Evolutionary conservation across 2,113 vertebrate species (phyloP).

Genomic region (Otolemur garnettii): DNA sequence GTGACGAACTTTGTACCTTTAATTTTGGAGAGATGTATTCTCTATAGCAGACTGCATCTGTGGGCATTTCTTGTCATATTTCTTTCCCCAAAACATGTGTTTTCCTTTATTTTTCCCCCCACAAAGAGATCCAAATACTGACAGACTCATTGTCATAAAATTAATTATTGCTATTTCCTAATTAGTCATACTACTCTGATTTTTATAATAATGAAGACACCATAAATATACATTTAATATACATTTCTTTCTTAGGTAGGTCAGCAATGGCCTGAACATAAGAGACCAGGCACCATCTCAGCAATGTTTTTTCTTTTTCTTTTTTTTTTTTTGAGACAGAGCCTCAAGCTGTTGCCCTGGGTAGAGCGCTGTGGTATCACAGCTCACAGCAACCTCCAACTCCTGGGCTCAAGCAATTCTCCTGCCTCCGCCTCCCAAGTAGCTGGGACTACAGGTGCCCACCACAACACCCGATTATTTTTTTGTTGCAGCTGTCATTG

Average conservation of each 20-base stretch:
- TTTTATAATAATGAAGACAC: background rate
- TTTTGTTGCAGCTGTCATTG: too few species aligned
- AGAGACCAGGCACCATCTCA: background rate
- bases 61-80: background rate
- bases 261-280: background rate
- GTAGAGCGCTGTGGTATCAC: too few species aligned
- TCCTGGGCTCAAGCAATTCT: too few species aligned
- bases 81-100: background rate
- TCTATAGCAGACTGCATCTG: background rate
- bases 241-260: background rate
- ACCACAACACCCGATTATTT: too few species aligned
- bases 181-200: background rate
- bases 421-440: too few species aligned
- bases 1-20: background rate
- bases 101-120: constrained; percentile 6
- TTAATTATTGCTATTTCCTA: background rate
- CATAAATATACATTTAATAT: background rate
- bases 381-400: too few species aligned
- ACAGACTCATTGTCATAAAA: background rate
- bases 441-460: too few species aligned
- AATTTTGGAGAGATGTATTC: background rate
- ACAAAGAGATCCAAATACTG: background rate
- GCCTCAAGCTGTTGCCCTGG: too few species aligned
- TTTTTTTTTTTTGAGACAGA: background rate
- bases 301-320: background rate